phyloP scores from a whole-genome alignment of 2,888 invertebrate species.

The Epinotia nisella region DNA sequence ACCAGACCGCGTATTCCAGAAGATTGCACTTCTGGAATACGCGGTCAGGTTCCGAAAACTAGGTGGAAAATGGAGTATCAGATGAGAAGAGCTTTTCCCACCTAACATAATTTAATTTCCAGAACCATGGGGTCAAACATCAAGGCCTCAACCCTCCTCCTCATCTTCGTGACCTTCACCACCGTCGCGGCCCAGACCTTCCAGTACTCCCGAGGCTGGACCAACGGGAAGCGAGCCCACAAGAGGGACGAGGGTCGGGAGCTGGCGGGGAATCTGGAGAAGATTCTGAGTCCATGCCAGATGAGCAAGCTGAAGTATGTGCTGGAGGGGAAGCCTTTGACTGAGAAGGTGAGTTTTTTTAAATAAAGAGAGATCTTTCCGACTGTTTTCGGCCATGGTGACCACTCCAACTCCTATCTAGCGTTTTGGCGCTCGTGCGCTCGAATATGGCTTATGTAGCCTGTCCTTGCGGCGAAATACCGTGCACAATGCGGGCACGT shows the following conservation, averaged over 20 bases:
- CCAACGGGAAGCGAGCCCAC: slow-evolving; percentile 87
- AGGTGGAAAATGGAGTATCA: too few species aligned
- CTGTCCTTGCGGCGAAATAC: too few species aligned
- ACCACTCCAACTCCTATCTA: too few species aligned
- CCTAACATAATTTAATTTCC: slow-evolving; percentile 45
- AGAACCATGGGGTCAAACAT: slow-evolving; percentile 66
- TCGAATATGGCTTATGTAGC: too few species aligned
- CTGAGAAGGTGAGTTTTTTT: slow-evolving; percentile 71
- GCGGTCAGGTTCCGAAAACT: too few species aligned
- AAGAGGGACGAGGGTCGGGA: slow-evolving; percentile 58
- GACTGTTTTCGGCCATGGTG: too few species aligned
- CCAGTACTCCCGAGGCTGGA: slow-evolving; percentile 92
- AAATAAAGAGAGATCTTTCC: too few species aligned
- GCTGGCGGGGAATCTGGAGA: slow-evolving; percentile 62
- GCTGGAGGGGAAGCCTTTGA: slow-evolving; percentile 78
- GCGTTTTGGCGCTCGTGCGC: too few species aligned
- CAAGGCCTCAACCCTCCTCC: slow-evolving; percentile 56
- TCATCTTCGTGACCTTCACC: slow-evolving; percentile 74
- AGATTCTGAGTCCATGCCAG: slow-evolving; percentile 77
- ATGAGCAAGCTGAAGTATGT: slow-evolving; percentile 80
- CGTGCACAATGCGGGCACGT: too few species aligned
- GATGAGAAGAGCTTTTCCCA: not conserved
- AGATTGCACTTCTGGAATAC: too few species aligned
- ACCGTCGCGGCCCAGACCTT: slow-evolving; percentile 87
- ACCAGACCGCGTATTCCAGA: too few species aligned